Base-by-base conservation (phyloP, 2,113 vertebrate genomes). In the Ciconia boyciana region DNA sequence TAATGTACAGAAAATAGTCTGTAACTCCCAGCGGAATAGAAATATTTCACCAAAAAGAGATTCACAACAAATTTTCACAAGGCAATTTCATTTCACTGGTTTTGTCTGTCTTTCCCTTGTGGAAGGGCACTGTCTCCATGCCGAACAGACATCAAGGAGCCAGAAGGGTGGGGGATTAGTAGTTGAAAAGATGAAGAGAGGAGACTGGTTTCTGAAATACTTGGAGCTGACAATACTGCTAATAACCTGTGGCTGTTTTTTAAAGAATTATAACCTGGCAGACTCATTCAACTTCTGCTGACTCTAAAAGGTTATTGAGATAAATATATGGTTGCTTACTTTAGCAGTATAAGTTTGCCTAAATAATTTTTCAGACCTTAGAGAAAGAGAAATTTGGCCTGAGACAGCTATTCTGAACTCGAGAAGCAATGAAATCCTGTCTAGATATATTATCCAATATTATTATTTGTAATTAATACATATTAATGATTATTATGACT, bases 71-170 rank as follows among this genome's bases (percentile, higher is more conserved):
- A 36, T 93, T 96, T 94, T 95, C 65, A 94, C 36, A 57, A 52
- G 58, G 34, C 24, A 79, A 36, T 87, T 95, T 68, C 0, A 54
- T 95, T 91, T 95, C 74, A 76, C 19, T 71, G 31, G 65, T 65
- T 93, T 94, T 72, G 41, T 41, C 84, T 89, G 21, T 61, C 65
- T 95, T 94, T 65, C 36, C 26, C 21, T 61, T 89, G 32, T 61
- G 32, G 69, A 91, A 91, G 61, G 87, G 82, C 61, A 69, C 26
- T 65, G 57, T 65, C 44, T 72, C 14, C 17, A 41, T 65, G 81
- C 74, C 84, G 94, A 85, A 87, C 8, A 90, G 81, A 93, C 74
- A 85, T 69, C 65, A 91, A 95, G 84, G 84, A 95, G 70, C 58
- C 94, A 83, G 90, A 88, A 92, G 68, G n/a, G 72, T 96, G 48